Evolutionary conservation across 2,113 vertebrate species (phyloP), one percentile per base, ranked within the genome.

Genomic region (Kryptolebias marmoratus): DNA sequence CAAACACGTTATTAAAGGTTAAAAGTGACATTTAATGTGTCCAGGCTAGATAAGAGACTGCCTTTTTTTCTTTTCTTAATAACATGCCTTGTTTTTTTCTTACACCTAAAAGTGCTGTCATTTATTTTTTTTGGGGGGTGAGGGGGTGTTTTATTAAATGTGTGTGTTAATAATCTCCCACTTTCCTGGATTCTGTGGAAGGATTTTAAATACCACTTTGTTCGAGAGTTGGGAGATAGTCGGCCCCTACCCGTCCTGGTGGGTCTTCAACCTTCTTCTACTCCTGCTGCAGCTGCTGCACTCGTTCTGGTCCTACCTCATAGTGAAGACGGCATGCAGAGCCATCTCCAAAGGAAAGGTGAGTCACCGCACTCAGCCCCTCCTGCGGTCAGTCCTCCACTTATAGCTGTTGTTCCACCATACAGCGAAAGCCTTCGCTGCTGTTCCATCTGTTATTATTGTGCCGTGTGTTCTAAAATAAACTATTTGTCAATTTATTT

Each of bases 191-290:
- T 78, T 30, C 84, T 71, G 64, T 55, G 50, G 75, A 71, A 99
- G 98, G 98, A 93, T 99, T 92, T 93, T 99, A 91, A 98, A 99
- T 75, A 95, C 95, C 52, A 96, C 96, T 0, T 80, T 98, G 57
- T 97, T 99, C 85, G 98, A 99, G 94, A 94, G 97, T 83, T 98
- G 97, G 94, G 97, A 99, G 92, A 95, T 97, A 30, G 93, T 98
- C n/a, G 98, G 98, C 63, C 96, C 95, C 67, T 99, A 94, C 89
- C 98, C 98, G 27, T 97, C 97, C 85, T 96, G 96, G 91, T 98
- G 96, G 96, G 88, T 99, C 85, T 96, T 99, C 89, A 96, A 97
- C 62, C 75, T 94, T 66, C 92, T 99, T 75, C 95, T 99, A 66
- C 81, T 96, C 45, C 75, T 96, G 87, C 89, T 99, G 87, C 96